Base-by-base conservation (phyloP, 1,140 invertebrate genomes). In the Manduca sexta region DNA sequence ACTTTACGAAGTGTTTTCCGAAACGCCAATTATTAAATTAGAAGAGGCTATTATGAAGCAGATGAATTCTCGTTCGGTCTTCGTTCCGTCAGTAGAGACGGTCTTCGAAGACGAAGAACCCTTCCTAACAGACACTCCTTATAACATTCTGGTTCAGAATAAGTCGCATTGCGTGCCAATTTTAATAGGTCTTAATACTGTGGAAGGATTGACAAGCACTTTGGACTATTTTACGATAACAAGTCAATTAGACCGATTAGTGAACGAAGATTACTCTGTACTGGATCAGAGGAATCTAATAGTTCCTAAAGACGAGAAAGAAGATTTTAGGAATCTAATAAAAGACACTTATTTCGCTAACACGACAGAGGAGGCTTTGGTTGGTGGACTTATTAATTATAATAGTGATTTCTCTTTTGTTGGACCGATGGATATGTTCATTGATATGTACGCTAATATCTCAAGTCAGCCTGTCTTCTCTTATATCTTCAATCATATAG, bases 31-130 rank as follows among this genome's bases (percentile, higher is more conserved):
- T 12, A 41, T 26, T 5, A 64, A 70, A 52, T 54, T 85, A 0
- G 73, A 80, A 57, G 74, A 84, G 45, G 80, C 78, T 2, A 74
- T 85, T 10, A 65, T 68, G 0, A 82, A 77, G 13, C 79, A 83
- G 53, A 81, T 84, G 78, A 71, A 83, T 12, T 39, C 73, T 1
- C 74, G 70, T 63, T 74, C 73, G 3, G 72, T 87, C 0, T 88
- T 88, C 49, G 49, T 78, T 6, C 88, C 88, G 14, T 80, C 86
- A 3, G 64, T 88, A 0, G 88, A 89, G 73, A 56, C 74, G 10
- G 37, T 69, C 8, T 80, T 77, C 14, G 70, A 86, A 2, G 71
- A 70, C 15, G 82, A 80, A 46, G 80, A 85, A 49, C 69, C 87
- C 7, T 88, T 89, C 51, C 38, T 89, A 18, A 77, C 66, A 0